phyloP scores from a whole-genome alignment of 1,140 invertebrate genomes.

The Leptinotarsa texana region DNA sequence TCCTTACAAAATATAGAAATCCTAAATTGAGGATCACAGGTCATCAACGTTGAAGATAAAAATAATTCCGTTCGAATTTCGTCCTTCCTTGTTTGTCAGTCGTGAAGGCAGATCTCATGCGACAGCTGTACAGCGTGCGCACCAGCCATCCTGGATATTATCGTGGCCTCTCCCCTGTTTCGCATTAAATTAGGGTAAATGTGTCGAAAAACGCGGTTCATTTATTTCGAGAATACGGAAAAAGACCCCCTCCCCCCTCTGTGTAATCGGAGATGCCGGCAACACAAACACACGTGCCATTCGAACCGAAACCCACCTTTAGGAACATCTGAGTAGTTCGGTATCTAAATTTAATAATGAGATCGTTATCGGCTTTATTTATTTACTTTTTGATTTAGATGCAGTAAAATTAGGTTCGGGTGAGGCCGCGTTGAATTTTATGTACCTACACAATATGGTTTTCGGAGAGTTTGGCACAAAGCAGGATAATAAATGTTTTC shows the following conservation, averaged over 20 bases:
- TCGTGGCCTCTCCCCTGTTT: constrained; percentile 21
- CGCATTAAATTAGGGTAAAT: constrained; percentile 35
- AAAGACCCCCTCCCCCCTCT: neutral
- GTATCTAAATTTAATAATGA: constrained; percentile 9
- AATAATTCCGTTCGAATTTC: neutral
- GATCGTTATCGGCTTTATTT: constrained; percentile 6
- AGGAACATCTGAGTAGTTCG: neutral
- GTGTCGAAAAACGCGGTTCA: constrained; percentile 30
- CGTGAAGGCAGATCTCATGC: constrained; percentile 11
- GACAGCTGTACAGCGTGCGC: constrained; percentile 16
- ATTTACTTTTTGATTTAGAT: constrained; percentile 1
- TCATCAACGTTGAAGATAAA: neutral
- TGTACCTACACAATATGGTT: constrained; percentile 2
- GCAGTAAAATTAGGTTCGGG: constrained; percentile 2
- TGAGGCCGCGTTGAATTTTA: neutral
- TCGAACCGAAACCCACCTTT: neutral
- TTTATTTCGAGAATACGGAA: constrained; percentile 31
- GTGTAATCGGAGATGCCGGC: neutral
- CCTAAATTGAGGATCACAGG: no score
- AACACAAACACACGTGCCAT: constrained; percentile 27
- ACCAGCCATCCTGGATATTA: neutral
- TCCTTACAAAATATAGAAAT: no score
- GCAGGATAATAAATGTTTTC: no score
- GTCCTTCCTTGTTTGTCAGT: neutral
- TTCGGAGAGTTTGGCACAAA: neutral